A percentile compares a stretch with the other conserved stretches of the same genome.
Evolutionary conservation across 1,140 invertebrate species (phyloP).

Genomic region (Bombus sibiricus): DNA sequence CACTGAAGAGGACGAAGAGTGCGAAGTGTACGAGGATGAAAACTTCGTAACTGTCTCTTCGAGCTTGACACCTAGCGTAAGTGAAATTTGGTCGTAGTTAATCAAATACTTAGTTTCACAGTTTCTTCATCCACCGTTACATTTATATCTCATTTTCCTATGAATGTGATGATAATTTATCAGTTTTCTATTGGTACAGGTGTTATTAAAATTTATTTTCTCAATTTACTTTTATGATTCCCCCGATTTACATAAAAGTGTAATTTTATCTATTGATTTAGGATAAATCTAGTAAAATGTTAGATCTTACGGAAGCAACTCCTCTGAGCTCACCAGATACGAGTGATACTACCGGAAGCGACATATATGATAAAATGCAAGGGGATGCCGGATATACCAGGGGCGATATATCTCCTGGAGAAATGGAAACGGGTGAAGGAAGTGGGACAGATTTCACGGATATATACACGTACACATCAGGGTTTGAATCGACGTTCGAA

Average conservation of each 20-base stretch:
- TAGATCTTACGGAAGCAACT: conserved; percentile 64
- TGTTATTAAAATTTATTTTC: neutral
- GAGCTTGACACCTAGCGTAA: conserved; percentile 65
- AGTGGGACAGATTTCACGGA: conserved; percentile 66
- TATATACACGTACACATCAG: conserved; percentile 12
- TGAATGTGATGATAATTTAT: conserved; percentile 6
- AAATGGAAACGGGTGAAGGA: conserved; percentile 65
- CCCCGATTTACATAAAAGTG: too few species aligned
- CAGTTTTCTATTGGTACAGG: neutral
- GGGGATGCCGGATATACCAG: conserved; percentile 82
- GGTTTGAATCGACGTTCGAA: conserved; percentile 61
- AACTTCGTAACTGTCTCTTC: conserved; percentile 73
- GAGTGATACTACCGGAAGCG: conserved; percentile 45
- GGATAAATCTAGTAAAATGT: conserved; percentile 23
- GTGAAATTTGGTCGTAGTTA: conserved; percentile 41
- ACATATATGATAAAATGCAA: conserved; percentile 84
- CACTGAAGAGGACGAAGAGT: conserved; percentile 82
- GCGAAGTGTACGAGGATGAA: conserved; percentile 83
- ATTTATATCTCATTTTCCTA: neutral
- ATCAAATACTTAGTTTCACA: conserved; percentile 37
- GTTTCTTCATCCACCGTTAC: conserved; percentile 14
- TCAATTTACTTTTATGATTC: too few species aligned
- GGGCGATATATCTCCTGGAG: conserved; percentile 73
- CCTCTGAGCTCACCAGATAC: conserved; percentile 66
- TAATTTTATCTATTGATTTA: neutral